Percentiles rank a stretch among this genome's conserved stretches.
Evolutionary conservation across 1,140 invertebrate genomes (phyloP).

Genomic region (Lamellibrachia luymesi): DNA sequence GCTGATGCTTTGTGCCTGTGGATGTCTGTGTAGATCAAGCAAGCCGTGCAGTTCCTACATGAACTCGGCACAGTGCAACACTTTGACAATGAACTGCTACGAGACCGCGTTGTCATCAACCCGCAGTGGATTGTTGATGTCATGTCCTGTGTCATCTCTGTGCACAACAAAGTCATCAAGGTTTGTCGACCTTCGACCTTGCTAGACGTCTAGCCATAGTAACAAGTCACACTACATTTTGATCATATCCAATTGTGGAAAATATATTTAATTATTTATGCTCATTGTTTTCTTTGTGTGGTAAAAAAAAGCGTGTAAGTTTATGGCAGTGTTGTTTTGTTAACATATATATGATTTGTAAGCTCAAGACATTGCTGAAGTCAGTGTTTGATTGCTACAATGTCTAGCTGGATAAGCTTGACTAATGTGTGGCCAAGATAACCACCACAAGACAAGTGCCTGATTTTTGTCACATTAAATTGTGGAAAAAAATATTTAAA

Average conservation of each 20-base stretch:
- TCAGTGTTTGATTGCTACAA: no score
- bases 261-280: no score
- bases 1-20: no score
- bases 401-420: background rate
- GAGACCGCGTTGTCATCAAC: conserved; percentile 51
- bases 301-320: no score
- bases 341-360: background rate
- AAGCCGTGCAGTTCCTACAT: conserved; percentile 52
- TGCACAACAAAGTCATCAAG: conserved; percentile 49
- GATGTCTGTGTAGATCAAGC: conserved; percentile 26
- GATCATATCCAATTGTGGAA: no score
- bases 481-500: no score
- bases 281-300: no score
- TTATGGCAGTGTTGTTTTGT: no score
- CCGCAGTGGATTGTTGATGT: conserved; percentile 57
- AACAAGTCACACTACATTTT: no score
- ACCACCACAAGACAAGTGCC: no score
- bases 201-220: background rate
- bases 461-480: no score
- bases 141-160: conserved; percentile 54
- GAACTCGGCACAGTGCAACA: conserved; percentile 54
- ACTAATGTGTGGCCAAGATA: background rate
- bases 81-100: conserved; percentile 52
- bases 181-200: conserved; percentile 24
- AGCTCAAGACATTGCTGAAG: background rate